Percentiles rank a stretch among this genome's conserved stretches.
phyloP scores from a whole-genome alignment of 2,113 vertebrate species.

The Gavialis gangeticus region DNA sequence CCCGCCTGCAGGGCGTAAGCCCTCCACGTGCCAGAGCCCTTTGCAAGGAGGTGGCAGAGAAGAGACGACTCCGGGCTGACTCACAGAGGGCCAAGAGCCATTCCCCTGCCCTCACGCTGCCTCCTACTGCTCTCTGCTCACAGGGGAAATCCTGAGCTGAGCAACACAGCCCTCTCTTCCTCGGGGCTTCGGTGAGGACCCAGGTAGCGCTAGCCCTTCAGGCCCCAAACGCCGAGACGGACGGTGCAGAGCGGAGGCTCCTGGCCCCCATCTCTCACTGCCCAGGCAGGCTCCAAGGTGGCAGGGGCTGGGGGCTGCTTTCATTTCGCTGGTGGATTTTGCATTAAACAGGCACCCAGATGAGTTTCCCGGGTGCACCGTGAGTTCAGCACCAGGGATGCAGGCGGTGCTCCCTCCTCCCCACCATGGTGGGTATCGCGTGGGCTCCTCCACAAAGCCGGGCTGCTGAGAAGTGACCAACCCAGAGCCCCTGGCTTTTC shows the following conservation, averaged over 20 bases:
- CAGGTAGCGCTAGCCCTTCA: background rate
- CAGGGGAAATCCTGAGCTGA: background rate
- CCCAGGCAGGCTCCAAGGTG: background rate
- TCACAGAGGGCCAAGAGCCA: background rate
- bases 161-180: background rate
- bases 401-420: background rate
- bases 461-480: background rate
- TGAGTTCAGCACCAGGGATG: background rate
- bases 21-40: background rate
- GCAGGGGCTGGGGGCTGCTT: background rate
- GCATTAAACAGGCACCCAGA: conserved; percentile 59
- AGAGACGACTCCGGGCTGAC: too few species aligned
- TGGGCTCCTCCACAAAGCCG: conserved; percentile 44
- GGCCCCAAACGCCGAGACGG: too few species aligned
- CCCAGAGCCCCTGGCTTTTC: background rate
- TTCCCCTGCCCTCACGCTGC: background rate
- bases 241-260: too few species aligned
- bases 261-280: background rate
- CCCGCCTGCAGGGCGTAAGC: too few species aligned
- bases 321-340: background rate
- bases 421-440: background rate
- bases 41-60: background rate
- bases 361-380: background rate
- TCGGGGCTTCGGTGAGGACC: background rate
- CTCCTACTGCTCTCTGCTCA: background rate